Evolutionary conservation across 1,140 invertebrate species (phyloP).

Genomic region (Agrilus planipennis): DNA sequence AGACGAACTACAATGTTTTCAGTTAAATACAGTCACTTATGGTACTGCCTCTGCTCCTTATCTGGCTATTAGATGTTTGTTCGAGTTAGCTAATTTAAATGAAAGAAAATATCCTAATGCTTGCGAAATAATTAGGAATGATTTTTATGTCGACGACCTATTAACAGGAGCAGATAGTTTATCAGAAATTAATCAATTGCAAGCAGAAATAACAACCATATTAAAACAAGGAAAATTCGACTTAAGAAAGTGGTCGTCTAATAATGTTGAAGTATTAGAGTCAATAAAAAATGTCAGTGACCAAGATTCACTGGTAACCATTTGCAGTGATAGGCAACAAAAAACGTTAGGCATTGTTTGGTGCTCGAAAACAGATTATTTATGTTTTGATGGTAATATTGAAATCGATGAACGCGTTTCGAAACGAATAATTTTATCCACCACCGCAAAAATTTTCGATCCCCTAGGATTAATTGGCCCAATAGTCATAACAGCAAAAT

Average conservation of each 20-base stretch:
- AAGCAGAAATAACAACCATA: not conserved
- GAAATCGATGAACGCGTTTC: conserved; percentile 9
- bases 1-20: conserved; percentile 18
- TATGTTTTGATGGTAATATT: not conserved
- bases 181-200: conserved; percentile 9
- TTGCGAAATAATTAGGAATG: not conserved
- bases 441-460: conserved; percentile 19
- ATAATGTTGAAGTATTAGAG: too few relatives aligned
- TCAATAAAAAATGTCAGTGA: not conserved
- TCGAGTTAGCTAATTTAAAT: conserved; percentile 4
- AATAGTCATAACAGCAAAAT: conserved; percentile 18
- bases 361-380: not conserved
- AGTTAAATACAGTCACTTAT: conserved; percentile 4
- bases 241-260: not conserved
- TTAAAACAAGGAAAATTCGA: not conserved
- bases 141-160: conserved; percentile 4
- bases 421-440: conserved; percentile 21
- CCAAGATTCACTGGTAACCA: not conserved
- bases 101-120: not conserved
- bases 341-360: not conserved
- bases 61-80: conserved; percentile 7
- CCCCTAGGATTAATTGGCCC: conserved; percentile 22
- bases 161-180: not conserved
- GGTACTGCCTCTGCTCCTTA: conserved; percentile 2
- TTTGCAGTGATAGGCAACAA: not conserved